Base-by-base conservation (phyloP, 2,888 invertebrate species). In the Pyrrhia umbra region DNA sequence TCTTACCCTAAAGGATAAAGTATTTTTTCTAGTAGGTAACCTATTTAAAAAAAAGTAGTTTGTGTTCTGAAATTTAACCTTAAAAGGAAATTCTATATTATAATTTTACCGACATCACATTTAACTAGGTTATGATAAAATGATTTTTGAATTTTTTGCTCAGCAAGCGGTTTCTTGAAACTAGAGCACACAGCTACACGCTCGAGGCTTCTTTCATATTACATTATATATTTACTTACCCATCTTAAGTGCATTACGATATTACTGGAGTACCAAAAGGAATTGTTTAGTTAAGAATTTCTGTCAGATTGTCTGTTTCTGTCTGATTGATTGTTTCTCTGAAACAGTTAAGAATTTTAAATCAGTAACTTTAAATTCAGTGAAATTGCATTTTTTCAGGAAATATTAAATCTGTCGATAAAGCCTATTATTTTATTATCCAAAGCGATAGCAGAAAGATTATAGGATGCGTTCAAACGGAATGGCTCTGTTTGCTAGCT, bases 401-500 rank as follows among this genome's bases (percentile, higher is more conserved):
- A n/a, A n/a, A n/a, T n/a, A n/a, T n/a, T n/a, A n/a, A n/a, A n/a
- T n/a, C n/a, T n/a, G n/a, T n/a, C n/a, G n/a, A n/a, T n/a, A n/a
- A n/a, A n/a, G n/a, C n/a, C n/a, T n/a, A n/a, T n/a, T n/a, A n/a
- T n/a, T n/a, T n/a, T n/a, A n/a, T n/a, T n/a, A n/a, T 9, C 27
- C 9, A n/a, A 2, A 23, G 1, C n/a, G 21, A 6, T 16, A 1
- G 15, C 1, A 70, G 34, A 46, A 34, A 40, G 0, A 46, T 30
- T 30, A 64, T 27, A 39, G 37, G 13, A 6, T 34, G 10, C 15
- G 34, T 40, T 23, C 52, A 39, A 72, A 65, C 30, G 21, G 15
- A 9, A 18, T 15, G 10, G 37, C 15, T 37, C 21, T 66, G 23
- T 72, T 65, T 72, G 54, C 45, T 40, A 39, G 20, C 15, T 39